These are phyloP conservation scores for Clarias pachynema DNA, from an alignment of 2,797 vertebrate species.

Conservation along the genomic window DNA sequence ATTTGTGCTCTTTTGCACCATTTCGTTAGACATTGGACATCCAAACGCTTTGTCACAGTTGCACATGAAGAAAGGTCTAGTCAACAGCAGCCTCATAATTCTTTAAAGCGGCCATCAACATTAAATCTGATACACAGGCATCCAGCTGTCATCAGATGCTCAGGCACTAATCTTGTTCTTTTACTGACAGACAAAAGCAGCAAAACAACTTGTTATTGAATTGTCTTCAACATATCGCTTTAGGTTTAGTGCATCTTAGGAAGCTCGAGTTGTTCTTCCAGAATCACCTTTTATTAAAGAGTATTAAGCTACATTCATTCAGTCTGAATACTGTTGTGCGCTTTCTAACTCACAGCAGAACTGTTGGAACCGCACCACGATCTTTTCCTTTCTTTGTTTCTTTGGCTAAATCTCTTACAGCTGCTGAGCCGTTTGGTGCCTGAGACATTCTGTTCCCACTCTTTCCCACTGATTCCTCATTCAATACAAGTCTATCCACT, in stretches of 20 bases:
- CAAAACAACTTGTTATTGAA: conserved; percentile 23
- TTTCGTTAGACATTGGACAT: not conserved
- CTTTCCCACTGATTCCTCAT: conserved; percentile 38
- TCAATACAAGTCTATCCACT: conserved; percentile 30
- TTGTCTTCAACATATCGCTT: conserved; percentile 15
- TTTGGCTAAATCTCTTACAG: conserved; percentile 51
- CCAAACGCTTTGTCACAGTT: not conserved
- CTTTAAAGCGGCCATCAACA: conserved; percentile 17
- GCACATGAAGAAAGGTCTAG: not conserved
- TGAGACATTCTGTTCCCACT: conserved; percentile 47
- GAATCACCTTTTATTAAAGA: conserved; percentile 14
- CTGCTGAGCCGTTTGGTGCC: conserved; percentile 42
- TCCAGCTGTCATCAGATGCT: conserved; percentile 34
- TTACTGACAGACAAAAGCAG: conserved; percentile 33
- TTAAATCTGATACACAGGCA: conserved; percentile 17
- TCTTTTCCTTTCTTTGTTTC: conserved; percentile 46
- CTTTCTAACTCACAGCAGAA: conserved; percentile 31
- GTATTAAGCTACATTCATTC: conserved; percentile 23
- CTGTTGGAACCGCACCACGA: conserved; percentile 29
- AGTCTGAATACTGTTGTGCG: conserved; percentile 31
- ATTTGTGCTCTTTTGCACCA: conserved; percentile 12
- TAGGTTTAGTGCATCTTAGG: not conserved
- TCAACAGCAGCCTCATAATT: not conserved
- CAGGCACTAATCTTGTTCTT: conserved; percentile 39
- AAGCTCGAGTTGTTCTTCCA: not conserved